Base-by-base conservation (phyloP, 2,888 invertebrate species). In the Parascotia fuliginaria region DNA sequence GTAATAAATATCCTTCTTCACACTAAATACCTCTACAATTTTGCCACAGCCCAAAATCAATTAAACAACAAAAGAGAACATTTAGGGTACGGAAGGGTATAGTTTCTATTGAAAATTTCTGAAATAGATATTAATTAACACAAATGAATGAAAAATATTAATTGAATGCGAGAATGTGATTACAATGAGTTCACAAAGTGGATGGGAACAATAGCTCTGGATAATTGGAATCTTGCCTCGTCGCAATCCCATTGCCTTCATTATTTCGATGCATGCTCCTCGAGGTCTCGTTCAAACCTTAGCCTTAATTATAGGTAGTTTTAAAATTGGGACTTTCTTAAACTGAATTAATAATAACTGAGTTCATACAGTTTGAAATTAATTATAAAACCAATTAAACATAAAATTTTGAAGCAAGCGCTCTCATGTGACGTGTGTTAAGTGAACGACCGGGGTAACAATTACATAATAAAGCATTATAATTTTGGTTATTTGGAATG, bases 181-280 rank as follows among this genome's bases (percentile, higher is more conserved):
- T 63, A 76, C 70, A 75, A 70, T 70, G 51, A 58, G 14, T 24
- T 42, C 43, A 33, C 19, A 41, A 50, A 60, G 53, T 43, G 53
- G 52, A 57, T 55, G 39, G 36, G 66, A 66, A 76, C 72, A 75
- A 74, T 70, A 67, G 73, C 55, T 47, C 24, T 43, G 59, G 57
- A 57, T 75, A 75, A 76, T 77, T 75, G 74, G 69, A 76, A 73
- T 61, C 62, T 53, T 59, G 65, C 59, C 60, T 60, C 48, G 55
- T 57, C 55, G 66, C 63, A 62, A 51, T 40, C 49, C 16, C 27
- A 42, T 47, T 44, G 50, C 60, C 55, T 65, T 71, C 59, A 67
- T 69, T 67, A 66, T 62, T 42, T 50, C 40, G 32, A 55, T 61
- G 64, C 59, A 68, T 62, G 56, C 55, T 55, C 51, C 22, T 44